A percentile compares a stretch with the other conserved stretches of the same genome.
Conservation (phyloP, 2,888 invertebrate species). For the Volucella inflata region DNA sequence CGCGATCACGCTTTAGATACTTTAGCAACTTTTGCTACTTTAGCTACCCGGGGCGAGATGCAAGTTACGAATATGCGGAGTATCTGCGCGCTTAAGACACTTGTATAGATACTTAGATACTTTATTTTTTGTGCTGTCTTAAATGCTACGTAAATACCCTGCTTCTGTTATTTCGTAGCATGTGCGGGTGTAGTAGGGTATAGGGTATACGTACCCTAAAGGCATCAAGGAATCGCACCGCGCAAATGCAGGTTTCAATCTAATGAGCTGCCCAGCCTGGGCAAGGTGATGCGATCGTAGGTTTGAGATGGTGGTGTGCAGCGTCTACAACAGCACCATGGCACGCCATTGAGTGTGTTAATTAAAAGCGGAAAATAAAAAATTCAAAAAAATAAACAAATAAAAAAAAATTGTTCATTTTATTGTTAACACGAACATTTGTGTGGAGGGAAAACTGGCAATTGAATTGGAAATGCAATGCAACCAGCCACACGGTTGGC, state of each 20-base stretch:
- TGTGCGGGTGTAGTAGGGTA: constrained; percentile 61
- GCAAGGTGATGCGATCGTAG: constrained; percentile 48
- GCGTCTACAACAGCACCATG: constrained; percentile 49
- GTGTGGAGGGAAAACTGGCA: constrained; percentile 62
- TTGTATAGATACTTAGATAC: constrained; percentile 34
- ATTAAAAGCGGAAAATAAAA: constrained; percentile 67
- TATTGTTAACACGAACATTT: constrained; percentile 75
- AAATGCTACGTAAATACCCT: too few species aligned
- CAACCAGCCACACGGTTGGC: constrained; percentile 66
- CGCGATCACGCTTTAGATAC: constrained; percentile 58
- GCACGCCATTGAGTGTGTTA: constrained; percentile 73
- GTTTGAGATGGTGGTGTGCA: not conserved
- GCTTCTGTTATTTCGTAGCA: not conserved
- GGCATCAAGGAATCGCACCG: constrained; percentile 69
- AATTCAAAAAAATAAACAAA: constrained; percentile 9
- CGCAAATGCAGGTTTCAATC: constrained; percentile 42
- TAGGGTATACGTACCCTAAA: constrained; percentile 30
- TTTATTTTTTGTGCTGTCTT: not conserved
- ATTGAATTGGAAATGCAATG: constrained; percentile 63
- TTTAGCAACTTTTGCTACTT: constrained; percentile 2
- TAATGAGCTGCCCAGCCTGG: constrained; percentile 60
- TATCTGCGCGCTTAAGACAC: not conserved
- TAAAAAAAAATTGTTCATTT: constrained; percentile 28
- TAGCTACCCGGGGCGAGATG: not conserved
- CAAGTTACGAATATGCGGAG: constrained; percentile 26